phyloP scores from a whole-genome alignment of 1,140 invertebrate genomes.

The Eufriesea mexicana region DNA sequence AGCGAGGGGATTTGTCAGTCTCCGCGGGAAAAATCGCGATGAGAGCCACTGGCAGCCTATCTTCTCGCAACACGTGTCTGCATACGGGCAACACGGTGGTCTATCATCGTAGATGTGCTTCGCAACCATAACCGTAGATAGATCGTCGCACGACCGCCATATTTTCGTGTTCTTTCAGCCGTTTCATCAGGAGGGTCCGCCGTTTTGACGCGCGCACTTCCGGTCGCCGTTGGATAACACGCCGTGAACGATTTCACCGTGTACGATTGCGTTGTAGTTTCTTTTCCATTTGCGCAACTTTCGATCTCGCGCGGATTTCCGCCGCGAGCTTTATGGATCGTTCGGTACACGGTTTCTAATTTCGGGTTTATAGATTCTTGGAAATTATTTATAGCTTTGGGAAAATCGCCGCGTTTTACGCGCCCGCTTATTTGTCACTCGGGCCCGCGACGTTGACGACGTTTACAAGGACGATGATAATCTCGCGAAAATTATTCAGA shows the following conservation, averaged over 20 bases:
- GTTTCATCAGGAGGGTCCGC: slow-evolving; percentile 25
- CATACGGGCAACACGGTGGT: slow-evolving; percentile 22
- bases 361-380: background rate
- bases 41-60: slow-evolving; percentile 6
- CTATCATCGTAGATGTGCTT: slow-evolving; percentile 23
- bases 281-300: background rate
- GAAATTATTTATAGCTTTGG: background rate
- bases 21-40: background rate
- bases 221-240: background rate
- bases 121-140: slow-evolving; percentile 32
- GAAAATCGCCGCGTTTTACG: background rate
- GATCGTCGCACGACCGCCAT: slow-evolving; percentile 5
- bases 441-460: background rate
- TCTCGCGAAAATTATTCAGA: too few species aligned
- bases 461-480: too few species aligned
- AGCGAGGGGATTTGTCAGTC: too few species aligned
- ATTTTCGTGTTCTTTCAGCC: slow-evolving; percentile 39
- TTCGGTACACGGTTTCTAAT: background rate
- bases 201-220: slow-evolving; percentile 13
- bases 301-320: background rate
- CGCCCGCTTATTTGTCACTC: background rate
- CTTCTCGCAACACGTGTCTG: slow-evolving; percentile 43
- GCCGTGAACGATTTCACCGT: background rate
- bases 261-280: background rate
- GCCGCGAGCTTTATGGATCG: background rate